These are phyloP conservation scores for Anoplophora glabripennis DNA, from an alignment of 1,140 invertebrate species.

Conservation along the genomic window DNA sequence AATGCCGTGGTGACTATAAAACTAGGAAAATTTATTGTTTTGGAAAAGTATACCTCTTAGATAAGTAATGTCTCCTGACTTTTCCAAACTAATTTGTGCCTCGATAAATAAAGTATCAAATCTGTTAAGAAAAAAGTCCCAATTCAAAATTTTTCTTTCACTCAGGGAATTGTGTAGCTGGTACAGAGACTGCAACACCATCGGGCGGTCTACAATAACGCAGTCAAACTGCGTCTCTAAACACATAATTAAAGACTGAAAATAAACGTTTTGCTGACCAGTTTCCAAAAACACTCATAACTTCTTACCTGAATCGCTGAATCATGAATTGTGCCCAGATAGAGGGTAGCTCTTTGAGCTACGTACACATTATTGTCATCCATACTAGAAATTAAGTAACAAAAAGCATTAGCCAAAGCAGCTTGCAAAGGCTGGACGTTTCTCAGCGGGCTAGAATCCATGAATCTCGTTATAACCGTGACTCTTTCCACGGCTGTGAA, in stretches of 20 bases:
- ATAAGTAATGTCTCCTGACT: conserved; percentile 75
- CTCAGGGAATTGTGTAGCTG: conserved; percentile 91
- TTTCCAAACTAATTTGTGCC: conserved; percentile 86
- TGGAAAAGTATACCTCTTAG: conserved; percentile 83
- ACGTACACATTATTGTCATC: conserved; percentile 95
- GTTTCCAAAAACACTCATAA: neutral
- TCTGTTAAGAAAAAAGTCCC: conserved; percentile 97
- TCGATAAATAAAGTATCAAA: conserved; percentile 96
- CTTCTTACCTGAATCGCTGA: conserved; percentile 67
- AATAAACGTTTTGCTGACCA: conserved; percentile 25
- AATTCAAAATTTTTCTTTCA: conserved; percentile 85
- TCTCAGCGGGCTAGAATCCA: conserved; percentile 84
- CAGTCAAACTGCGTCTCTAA: conserved; percentile 90
- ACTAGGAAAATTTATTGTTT: too few relatives aligned
- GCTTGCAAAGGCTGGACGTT: conserved; percentile 84
- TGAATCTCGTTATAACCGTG: conserved; percentile 86
- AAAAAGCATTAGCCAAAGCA: conserved; percentile 94
- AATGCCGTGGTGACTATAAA: too few relatives aligned
- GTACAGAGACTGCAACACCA: conserved; percentile 95
- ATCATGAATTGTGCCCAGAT: conserved; percentile 92
- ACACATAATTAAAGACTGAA: conserved; percentile 78
- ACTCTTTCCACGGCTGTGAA: conserved; percentile 94
- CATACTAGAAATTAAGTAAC: conserved; percentile 92
- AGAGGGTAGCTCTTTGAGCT: conserved; percentile 88
- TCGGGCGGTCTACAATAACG: conserved; percentile 92